Conservation (phyloP, 2,888 invertebrate species). For the Acrobeloides nanus region DNA sequence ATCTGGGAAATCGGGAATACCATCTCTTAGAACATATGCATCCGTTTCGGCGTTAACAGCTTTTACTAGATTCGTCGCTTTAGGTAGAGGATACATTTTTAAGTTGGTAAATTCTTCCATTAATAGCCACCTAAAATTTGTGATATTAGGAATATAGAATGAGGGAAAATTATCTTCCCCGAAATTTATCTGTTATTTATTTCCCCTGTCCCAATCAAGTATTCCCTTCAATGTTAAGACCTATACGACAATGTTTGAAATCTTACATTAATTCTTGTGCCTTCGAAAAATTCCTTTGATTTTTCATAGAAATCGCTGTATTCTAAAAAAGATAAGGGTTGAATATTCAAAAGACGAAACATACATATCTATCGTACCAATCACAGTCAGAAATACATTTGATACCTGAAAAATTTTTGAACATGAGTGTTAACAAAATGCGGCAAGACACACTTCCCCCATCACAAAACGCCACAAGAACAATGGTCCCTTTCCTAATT, state of each 20-base stretch:
- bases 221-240: not conserved
- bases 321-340: too few relatives aligned
- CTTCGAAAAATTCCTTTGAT: not conserved
- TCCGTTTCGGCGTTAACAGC: slow-evolving; percentile 62
- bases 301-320: slow-evolving; percentile 1
- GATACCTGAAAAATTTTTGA: too few relatives aligned
- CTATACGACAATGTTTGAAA: not conserved
- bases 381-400: slow-evolving; percentile 20
- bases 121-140: slow-evolving; percentile 91
- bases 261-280: not conserved
- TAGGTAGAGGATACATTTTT: slow-evolving; percentile 75
- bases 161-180: too few relatives aligned
- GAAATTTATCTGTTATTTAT: not conserved
- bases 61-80: slow-evolving; percentile 80
- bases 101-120: slow-evolving; percentile 98
- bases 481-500: too few relatives aligned
- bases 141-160: too few relatives aligned
- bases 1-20: slow-evolving; percentile 18
- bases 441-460: too few relatives aligned
- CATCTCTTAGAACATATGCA: slow-evolving; percentile 27
- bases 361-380: slow-evolving; percentile 23
- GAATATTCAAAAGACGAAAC: too few relatives aligned
- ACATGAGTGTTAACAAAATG: too few relatives aligned
- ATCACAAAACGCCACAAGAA: too few relatives aligned
- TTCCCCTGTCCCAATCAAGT: not conserved